Percentiles rank a stretch among this genome's conserved stretches.
Evolutionary conservation across 2,113 vertebrate genomes (phyloP).

Genomic region (Toxotes jaculatrix): DNA sequence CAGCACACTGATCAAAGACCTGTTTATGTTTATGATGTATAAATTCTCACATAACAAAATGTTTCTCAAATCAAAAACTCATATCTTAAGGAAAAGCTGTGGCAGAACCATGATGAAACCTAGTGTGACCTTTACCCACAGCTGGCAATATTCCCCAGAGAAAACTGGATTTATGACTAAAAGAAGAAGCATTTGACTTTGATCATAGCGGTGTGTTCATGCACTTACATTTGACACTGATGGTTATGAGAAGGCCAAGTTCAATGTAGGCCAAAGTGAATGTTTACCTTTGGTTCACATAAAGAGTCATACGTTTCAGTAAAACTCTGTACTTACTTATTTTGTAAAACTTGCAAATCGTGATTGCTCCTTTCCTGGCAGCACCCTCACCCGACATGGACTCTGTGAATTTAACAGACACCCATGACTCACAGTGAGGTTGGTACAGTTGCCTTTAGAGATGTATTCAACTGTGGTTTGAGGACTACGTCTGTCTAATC

Average conservation of each 20-base stretch:
- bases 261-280: not conserved
- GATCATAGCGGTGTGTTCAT: not conserved
- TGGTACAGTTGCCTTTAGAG: not conserved
- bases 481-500: not conserved
- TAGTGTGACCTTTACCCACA: not conserved
- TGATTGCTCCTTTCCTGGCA: slow-evolving; percentile 16
- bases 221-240: slow-evolving; percentile 4
- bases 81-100: not conserved
- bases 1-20: not conserved
- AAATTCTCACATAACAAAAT: not conserved
- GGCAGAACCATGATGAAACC: not conserved
- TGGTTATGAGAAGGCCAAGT: not conserved
- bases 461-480: no score
- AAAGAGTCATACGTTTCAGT: not conserved
- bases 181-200: not conserved
- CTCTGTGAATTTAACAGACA: not conserved
- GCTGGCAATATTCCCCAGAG: not conserved
- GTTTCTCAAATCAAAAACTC: not conserved
- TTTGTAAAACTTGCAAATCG: not conserved
- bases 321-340: not conserved
- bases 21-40: not conserved
- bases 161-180: not conserved
- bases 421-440: not conserved
- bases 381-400: not conserved
- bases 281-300: not conserved